Evolutionary conservation across 2,113 vertebrate species (phyloP).

Genomic region (Azemiops feae): DNA sequence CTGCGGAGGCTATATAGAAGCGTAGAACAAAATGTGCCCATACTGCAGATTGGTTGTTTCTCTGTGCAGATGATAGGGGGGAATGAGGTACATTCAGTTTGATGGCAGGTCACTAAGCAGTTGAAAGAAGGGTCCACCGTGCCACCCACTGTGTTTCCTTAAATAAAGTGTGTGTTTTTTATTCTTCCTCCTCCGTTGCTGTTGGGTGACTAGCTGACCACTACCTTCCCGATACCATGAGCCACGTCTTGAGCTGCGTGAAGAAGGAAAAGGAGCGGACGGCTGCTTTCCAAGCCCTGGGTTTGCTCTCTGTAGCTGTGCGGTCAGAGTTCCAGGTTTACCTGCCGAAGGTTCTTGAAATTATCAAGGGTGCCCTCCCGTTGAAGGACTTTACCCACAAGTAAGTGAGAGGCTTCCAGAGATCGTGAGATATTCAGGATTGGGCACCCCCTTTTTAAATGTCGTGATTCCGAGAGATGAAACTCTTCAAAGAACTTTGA

Average conservation of each 20-base stretch:
- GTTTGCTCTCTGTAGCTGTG: slow-evolving; percentile 93
- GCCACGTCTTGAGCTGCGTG: slow-evolving; percentile 89
- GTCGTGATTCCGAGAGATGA: no score
- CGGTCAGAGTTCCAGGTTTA: slow-evolving; percentile 91
- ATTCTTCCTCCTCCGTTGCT: not conserved
- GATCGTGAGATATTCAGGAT: not conserved
- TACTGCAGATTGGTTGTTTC: not conserved
- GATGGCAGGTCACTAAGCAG: not conserved
- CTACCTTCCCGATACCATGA: slow-evolving; percentile 96
- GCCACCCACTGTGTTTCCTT: not conserved
- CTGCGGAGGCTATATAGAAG: not conserved
- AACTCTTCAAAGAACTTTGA: no score
- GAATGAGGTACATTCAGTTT: not conserved
- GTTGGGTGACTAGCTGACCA: slow-evolving; percentile 78
- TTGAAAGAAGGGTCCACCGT: not conserved
- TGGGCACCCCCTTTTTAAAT: not conserved
- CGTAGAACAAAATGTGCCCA: not conserved
- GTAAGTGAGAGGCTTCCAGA: slow-evolving; percentile 69
- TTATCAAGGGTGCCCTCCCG: slow-evolving; percentile 93
- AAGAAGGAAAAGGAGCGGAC: slow-evolving; percentile 97
- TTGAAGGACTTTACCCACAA: slow-evolving; percentile 98
- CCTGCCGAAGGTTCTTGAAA: slow-evolving; percentile 91
- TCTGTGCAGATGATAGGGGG: not conserved
- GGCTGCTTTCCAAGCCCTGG: slow-evolving; percentile 92
- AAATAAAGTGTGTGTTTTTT: not conserved